Evolutionary conservation across 2,797 vertebrate genomes (phyloP).

Genomic region (Epinephelus awoara): DNA sequence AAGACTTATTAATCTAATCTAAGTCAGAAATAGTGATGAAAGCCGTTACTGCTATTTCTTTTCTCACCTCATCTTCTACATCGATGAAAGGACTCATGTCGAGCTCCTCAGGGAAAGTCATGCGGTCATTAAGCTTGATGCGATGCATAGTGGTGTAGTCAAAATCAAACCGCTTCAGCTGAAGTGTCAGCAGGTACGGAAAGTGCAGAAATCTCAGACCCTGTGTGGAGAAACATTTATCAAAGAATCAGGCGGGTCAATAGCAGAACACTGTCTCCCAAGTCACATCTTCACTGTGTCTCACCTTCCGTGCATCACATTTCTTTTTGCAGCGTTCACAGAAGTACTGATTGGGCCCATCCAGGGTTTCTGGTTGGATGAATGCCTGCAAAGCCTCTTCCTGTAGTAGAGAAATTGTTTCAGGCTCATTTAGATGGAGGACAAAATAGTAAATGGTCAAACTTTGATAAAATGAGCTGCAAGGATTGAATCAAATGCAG

Average conservation of each 20-base stretch:
- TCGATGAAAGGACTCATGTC: slow-evolving; percentile 99
- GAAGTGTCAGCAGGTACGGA: slow-evolving; percentile 96
- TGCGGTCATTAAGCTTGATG: slow-evolving; percentile 98
- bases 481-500: slow-evolving; percentile 6
- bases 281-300: slow-evolving; percentile 29
- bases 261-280: slow-evolving; percentile 8
- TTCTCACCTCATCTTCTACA: slow-evolving; percentile 96
- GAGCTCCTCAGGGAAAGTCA: slow-evolving; percentile 98
- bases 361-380: slow-evolving; percentile 97
- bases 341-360: slow-evolving; percentile 98
- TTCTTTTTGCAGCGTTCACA: slow-evolving; percentile 99
- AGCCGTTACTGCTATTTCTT: not conserved
- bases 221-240: slow-evolving; percentile 75
- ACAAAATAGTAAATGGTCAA: slow-evolving; percentile 4
- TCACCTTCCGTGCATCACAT: slow-evolving; percentile 98
- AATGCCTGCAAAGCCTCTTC: slow-evolving; percentile 99
- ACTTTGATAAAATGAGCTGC: not conserved
- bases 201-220: slow-evolving; percentile 98
- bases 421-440: slow-evolving; percentile 1
- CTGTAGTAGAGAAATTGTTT: slow-evolving; percentile 75
- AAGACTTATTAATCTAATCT: slow-evolving; percentile 9
- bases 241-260: slow-evolving; percentile 12
- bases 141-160: slow-evolving; percentile 99
- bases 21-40: slow-evolving; percentile 22
- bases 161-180: slow-evolving; percentile 99